These are phyloP conservation scores for Drosophila ananassae DNA, from an alignment of 1,140 invertebrate genomes.

Conservation along the genomic window DNA sequence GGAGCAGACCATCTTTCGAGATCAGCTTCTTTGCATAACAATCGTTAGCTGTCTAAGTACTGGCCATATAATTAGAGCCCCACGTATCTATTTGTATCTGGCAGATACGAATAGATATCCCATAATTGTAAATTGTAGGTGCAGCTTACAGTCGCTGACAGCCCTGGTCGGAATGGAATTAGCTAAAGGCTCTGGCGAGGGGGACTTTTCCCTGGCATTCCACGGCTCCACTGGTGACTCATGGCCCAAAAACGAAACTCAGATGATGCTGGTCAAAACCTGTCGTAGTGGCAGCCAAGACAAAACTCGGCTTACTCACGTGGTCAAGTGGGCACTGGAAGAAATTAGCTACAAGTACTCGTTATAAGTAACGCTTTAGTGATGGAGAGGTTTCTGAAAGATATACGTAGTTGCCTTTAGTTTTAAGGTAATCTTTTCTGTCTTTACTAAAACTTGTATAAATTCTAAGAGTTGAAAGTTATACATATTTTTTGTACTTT, in stretches of 20 bases:
- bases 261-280: slow-evolving; percentile 64
- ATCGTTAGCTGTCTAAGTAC: slow-evolving; percentile 39
- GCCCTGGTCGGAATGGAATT: slow-evolving; percentile 39
- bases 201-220: slow-evolving; percentile 59
- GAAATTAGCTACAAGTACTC: not conserved
- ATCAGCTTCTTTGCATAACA: slow-evolving; percentile 75
- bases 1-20: slow-evolving; percentile 27
- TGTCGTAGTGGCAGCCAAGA: slow-evolving; percentile 37
- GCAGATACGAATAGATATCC: slow-evolving; percentile 54
- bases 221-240: slow-evolving; percentile 40
- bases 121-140: slow-evolving; percentile 55
- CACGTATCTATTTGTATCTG: slow-evolving; percentile 59
- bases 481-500: no score
- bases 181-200: slow-evolving; percentile 8
- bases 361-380: not conserved
- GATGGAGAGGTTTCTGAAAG: not conserved
- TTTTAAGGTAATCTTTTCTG: no score
- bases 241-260: slow-evolving; percentile 24
- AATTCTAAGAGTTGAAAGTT: no score
- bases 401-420: no score
- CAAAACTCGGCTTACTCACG: slow-evolving; percentile 54
- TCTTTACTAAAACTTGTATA: no score
- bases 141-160: slow-evolving; percentile 56
- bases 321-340: slow-evolving; percentile 21
- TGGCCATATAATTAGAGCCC: slow-evolving; percentile 57